Evolutionary conservation across 2,888 invertebrate species (phyloP), one percentile per base, ranked within the genome.

Genomic region (Cerceris ruficornis): DNA sequence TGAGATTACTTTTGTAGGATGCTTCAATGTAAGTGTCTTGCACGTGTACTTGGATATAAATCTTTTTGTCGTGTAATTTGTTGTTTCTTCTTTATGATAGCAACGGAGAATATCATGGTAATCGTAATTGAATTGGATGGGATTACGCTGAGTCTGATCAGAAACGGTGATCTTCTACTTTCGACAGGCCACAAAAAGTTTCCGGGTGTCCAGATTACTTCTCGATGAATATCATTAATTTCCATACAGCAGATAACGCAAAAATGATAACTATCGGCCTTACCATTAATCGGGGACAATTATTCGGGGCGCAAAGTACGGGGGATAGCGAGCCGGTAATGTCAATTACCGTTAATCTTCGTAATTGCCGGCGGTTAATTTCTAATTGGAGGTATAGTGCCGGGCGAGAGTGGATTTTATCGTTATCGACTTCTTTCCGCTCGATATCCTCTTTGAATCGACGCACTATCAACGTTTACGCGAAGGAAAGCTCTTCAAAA

Each of bases 311-410:
- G 81, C 73, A 69, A 72, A 76, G 73, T 75, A 60, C 78, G 78
- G 75, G 69, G 61, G 69, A 81, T 70, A 69, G 72, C 71, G 85
- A 81, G 83, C 74, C 71, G 75, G 85, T 83, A 85, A 88, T 85
- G 87, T 80, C 89, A 90, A 90, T 90, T 90, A 88, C 64, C 83
- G 82, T 87, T 88, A 86, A 89, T 89, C 85, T 82, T 68, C 66
- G 77, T 88, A 90, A 90, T 90, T 87, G 85, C 65, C 72, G 78
- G 68, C 78, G 83, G 82, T 85, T 90, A 87, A 88, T 90, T 89
- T 83, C 78, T 85, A 88, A 90, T 89, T 89, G 81, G 72, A 76
- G 81, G 79, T 77, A 75, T 77, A 84, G 85, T 77, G 68, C 67
- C 61, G 14, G 55, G 75, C 15, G 61, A 73, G 69, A 75, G 76